Evolutionary conservation across 2,888 invertebrate species (phyloP), one percentile per base, ranked within the genome.

Genomic region (Coleophora deauratella): DNA sequence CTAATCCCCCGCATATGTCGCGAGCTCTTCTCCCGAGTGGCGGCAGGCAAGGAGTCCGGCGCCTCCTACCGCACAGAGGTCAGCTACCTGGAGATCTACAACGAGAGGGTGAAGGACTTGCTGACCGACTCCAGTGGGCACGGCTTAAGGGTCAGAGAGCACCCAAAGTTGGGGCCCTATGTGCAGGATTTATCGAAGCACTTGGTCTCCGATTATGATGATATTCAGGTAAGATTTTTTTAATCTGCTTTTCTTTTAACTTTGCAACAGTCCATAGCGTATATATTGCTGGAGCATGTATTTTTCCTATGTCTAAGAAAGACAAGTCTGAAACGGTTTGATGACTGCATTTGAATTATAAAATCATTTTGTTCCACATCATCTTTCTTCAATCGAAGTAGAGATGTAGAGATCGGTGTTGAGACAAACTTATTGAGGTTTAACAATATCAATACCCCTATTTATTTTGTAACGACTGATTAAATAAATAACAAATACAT

Each of bases 101-200:
- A 95, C 67, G 95, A 95, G 73, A 86, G 91, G 44, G 94, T 95
- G 0, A 90, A 91, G 70, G 93, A 93, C 67, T 77, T 93, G 46
- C 75, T 93, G 41, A 86, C 90, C 9, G 77, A 71, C 33, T 87
- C 77, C 69, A 88, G 86, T 35, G 91, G 87, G 0, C 92, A 93
- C 72, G 91, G 91, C 1, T 82, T 95, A 4, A 86, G 91, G 59
- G 93, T 95, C 33, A 78, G 95, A 13, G 94, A 95, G 66, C 94
- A 95, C 72, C 93, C 94, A 0, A 91, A 89, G 51, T 79, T 90
- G 39, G 95, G 95, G 2, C 94, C 94, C 0, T 95, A 94, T 54
- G 97, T 97, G 6, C 94, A 96, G 79, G 94, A 93, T 57, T 74
- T 96, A 52, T 95, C 95, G 0, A 93, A 91, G 57, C 95, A 95